Evolutionary conservation across 2,113 vertebrate species (phyloP).

Genomic region (Pipra filicauda): DNA sequence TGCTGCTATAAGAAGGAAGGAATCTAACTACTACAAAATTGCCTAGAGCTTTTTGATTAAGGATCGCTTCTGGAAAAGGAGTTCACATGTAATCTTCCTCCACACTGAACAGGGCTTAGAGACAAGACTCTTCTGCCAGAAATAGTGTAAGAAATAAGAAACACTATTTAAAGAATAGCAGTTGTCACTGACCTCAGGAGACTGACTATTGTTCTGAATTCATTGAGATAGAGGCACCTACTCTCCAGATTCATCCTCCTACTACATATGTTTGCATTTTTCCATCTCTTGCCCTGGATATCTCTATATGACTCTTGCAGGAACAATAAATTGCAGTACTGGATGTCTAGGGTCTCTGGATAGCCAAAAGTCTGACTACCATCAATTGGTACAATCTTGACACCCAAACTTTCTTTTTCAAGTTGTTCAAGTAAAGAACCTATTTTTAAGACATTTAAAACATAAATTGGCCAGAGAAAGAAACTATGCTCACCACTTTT

Average conservation of each 20-base stretch:
- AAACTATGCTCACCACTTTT: not conserved
- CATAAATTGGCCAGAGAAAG: not conserved
- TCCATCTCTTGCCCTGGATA: not conserved
- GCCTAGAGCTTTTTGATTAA: not conserved
- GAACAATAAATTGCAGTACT: not conserved
- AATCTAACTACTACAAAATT: not conserved
- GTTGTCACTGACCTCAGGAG: not conserved
- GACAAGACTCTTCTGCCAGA: not conserved
- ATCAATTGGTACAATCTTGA: not conserved
- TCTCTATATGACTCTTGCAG: not conserved
- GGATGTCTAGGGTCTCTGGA: not conserved
- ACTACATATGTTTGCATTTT: not conserved
- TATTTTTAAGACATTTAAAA: not conserved
- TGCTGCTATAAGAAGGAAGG: not conserved
- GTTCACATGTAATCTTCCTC: not conserved
- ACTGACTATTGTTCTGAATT: not conserved
- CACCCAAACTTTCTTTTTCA: not conserved
- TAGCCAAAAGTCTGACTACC: not conserved
- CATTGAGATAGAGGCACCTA: not conserved
- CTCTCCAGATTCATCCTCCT: not conserved
- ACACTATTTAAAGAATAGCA: not conserved
- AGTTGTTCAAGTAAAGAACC: not conserved
- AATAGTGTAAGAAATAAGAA: not conserved
- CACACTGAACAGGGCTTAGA: not conserved
- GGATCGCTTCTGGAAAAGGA: not conserved